A percentile compares a stretch with the other conserved stretches of the same genome.
phyloP scores from a whole-genome alignment of 2,888 invertebrate genomes.

The Phorcus lineatus region DNA sequence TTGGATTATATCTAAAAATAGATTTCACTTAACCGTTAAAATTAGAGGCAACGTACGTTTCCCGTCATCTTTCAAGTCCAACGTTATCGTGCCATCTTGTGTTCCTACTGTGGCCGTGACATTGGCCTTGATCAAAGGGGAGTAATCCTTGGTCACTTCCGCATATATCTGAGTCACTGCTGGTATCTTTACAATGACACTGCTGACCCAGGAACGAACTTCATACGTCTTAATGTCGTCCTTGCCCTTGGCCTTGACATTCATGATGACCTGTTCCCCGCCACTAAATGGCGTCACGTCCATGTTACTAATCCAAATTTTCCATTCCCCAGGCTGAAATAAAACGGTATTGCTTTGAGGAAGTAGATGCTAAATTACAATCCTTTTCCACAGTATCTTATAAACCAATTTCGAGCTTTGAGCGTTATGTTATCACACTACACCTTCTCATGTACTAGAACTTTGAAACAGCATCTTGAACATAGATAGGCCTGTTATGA shows the following conservation, averaged over 20 bases:
- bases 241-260: not conserved
- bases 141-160: not conserved
- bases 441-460: too few relatives aligned
- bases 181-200: not conserved
- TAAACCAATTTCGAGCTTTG: too few relatives aligned
- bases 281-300: not conserved
- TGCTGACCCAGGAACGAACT: not conserved
- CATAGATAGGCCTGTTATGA: too few relatives aligned
- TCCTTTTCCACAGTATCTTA: too few relatives aligned
- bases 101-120: not conserved
- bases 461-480: too few relatives aligned
- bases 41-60: not conserved
- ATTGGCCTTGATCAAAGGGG: slow-evolving; percentile 5
- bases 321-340: not conserved
- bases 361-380: too few relatives aligned
- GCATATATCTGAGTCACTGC: not conserved
- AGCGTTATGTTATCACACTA: too few relatives aligned
- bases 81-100: not conserved
- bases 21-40: too few relatives aligned
- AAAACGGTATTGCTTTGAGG: not conserved
- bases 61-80: not conserved
- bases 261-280: not conserved
- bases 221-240: not conserved
- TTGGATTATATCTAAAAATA: too few relatives aligned
- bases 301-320: not conserved